A percentile compares a stretch with the other conserved stretches of the same genome.
Evolutionary conservation across 2,113 vertebrate genomes (phyloP).

Genomic region (Cynoglossus semilaevis): DNA sequence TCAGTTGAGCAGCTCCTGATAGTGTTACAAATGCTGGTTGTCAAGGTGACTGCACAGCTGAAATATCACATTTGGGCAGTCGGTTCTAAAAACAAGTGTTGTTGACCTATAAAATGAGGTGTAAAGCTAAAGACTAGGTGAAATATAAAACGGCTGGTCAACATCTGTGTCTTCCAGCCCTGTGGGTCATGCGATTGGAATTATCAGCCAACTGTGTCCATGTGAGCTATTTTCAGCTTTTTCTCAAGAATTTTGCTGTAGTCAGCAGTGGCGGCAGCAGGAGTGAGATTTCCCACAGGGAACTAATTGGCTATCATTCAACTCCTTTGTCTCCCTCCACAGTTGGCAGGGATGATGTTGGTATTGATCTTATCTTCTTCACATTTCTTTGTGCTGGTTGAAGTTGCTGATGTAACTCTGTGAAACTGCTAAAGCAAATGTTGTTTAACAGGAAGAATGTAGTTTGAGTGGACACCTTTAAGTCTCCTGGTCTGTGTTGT

Average conservation of each 20-base stretch:
- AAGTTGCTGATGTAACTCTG: slow-evolving; percentile 29
- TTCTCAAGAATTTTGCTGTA: slow-evolving; percentile 35
- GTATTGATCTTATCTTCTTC: background rate
- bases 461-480: background rate
- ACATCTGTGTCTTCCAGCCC: background rate
- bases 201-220: slow-evolving; percentile 10
- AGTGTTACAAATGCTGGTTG: background rate
- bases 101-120: slow-evolving; percentile 14
- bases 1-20: no score
- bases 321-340: slow-evolving; percentile 25
- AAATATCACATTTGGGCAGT: background rate
- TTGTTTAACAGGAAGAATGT: background rate
- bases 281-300: slow-evolving; percentile 24
- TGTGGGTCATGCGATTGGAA: slow-evolving; percentile 1
- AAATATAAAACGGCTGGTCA: background rate
- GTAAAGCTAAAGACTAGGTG: slow-evolving; percentile 8
- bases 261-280: slow-evolving; percentile 41
- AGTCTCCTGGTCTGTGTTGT: background rate
- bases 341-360: background rate
- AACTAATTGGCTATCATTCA: slow-evolving; percentile 4
- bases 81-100: slow-evolving; percentile 11
- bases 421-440: slow-evolving; percentile 22
- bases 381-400: background rate
- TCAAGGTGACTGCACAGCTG: background rate
- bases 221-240: slow-evolving; percentile 30